These are phyloP conservation scores for Dasysyrphus albostriatus DNA, from an alignment of 2,888 invertebrate species.

Conservation along the genomic window DNA sequence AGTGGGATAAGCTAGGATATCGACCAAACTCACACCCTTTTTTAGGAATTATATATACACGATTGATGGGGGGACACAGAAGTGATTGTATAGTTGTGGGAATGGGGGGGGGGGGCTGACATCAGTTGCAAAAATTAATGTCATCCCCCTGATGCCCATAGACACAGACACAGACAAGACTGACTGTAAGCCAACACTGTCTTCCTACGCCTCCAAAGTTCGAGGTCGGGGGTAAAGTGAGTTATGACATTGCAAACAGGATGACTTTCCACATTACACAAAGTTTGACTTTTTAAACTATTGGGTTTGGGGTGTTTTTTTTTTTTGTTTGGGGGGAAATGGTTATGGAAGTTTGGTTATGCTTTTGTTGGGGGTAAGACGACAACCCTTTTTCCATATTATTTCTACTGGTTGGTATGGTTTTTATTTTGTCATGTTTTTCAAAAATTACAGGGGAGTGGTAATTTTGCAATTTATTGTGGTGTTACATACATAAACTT, in stretches of 20 bases:
- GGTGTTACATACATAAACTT: constrained; percentile 24
- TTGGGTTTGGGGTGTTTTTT: constrained; percentile 9
- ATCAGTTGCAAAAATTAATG: constrained; percentile 73
- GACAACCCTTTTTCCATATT: constrained; percentile 27
- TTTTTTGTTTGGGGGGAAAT: neutral
- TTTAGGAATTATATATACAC: constrained; percentile 37
- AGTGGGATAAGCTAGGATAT: constrained; percentile 29
- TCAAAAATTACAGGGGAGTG: constrained; percentile 46
- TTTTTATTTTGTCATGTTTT: constrained; percentile 12
- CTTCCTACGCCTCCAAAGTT: neutral
- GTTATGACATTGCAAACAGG: constrained; percentile 65
- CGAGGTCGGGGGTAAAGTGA: constrained; percentile 41
- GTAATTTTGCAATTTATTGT: constrained; percentile 55
- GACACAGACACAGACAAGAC: neutral
- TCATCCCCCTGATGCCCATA: constrained; percentile 37
- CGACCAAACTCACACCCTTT: constrained; percentile 34
- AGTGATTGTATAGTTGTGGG: neutral
- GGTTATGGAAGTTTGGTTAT: neutral
- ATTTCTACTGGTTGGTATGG: neutral
- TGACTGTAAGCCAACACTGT: constrained; percentile 23
- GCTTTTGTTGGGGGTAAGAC: constrained; percentile 22
- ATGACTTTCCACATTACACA: constrained; percentile 50
- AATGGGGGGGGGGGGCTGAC: constrained; percentile 10
- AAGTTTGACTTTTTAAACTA: constrained; percentile 66
- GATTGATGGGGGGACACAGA: constrained; percentile 48